Evolutionary conservation across 2,113 vertebrate genomes (phyloP).

Genomic region (Sinosuthora webbiana): DNA sequence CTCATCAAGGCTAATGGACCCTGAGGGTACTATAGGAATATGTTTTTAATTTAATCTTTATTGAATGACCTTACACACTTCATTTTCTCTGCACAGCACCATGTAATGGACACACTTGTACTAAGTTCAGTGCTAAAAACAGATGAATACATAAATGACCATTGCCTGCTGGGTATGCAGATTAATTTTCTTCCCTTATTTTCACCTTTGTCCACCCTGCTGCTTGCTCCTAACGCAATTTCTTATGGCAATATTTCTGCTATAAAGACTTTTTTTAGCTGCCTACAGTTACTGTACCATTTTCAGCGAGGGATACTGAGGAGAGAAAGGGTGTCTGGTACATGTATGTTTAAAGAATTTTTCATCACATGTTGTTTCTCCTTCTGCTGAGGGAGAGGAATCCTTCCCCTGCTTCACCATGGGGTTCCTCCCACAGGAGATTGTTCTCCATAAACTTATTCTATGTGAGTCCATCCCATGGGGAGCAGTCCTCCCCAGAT

Average conservation of each 20-base stretch:
- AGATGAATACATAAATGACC: slow-evolving; percentile 91
- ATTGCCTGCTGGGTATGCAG: slow-evolving; percentile 94
- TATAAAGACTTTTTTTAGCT: neutral
- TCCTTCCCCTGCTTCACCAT: neutral
- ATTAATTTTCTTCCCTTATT: slow-evolving; percentile 86
- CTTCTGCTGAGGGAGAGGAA: neutral
- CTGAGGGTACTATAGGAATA: slow-evolving; percentile 82
- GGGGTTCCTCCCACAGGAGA: neutral
- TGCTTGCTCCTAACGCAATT: slow-evolving; percentile 60
- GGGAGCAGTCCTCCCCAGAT: too few relatives aligned
- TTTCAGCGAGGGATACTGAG: neutral
- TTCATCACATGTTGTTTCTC: neutral
- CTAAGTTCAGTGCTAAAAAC: slow-evolving; percentile 86
- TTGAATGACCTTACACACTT: slow-evolving; percentile 84
- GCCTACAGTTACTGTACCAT: neutral
- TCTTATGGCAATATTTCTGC: neutral
- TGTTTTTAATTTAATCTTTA: slow-evolving; percentile 89
- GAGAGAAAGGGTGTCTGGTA: neutral
- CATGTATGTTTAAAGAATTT: rapidly evolving
- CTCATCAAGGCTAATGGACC: slow-evolving; percentile 84
- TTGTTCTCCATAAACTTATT: neutral
- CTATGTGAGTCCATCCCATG: rapidly evolving
- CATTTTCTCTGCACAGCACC: slow-evolving; percentile 82
- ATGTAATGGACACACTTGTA: slow-evolving; percentile 89
- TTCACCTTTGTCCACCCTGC: slow-evolving; percentile 82